Evolutionary conservation across 2,797 vertebrate genomes (phyloP).

Genomic region (Eleutherodactylus coqui): DNA sequence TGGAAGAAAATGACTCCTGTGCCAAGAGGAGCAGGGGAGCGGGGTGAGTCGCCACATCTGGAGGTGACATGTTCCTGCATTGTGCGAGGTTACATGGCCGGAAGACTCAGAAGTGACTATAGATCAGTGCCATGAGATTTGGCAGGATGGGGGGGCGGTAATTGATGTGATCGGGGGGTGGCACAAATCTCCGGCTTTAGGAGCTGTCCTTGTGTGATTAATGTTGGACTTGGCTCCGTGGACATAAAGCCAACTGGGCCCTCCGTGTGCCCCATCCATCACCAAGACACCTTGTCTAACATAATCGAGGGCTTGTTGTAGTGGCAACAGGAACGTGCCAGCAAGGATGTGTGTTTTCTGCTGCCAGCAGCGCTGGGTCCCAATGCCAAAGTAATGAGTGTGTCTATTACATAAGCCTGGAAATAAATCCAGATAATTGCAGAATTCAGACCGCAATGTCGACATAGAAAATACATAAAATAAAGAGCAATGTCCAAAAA

Average conservation of each 20-base stretch:
- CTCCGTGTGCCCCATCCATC: constrained; percentile 15
- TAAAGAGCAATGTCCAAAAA: background rate
- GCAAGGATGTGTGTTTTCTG: background rate
- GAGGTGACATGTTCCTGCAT: constrained; percentile 13
- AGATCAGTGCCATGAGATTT: background rate
- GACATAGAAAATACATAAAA: background rate
- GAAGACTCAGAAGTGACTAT: background rate
- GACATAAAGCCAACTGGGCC: constrained; percentile 29
- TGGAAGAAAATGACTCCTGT: constrained; percentile 23
- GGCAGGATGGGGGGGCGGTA: background rate
- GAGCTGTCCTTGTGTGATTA: constrained; percentile 11
- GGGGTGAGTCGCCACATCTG: background rate
- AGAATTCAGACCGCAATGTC: constrained; percentile 11
- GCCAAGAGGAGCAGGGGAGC: constrained; percentile 11
- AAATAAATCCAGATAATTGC: constrained; percentile 42
- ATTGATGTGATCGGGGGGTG: constrained; percentile 22
- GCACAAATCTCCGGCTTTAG: constrained; percentile 28
- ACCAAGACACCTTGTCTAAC: constrained; percentile 33
- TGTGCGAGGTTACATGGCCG: background rate
- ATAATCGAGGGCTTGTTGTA: constrained; percentile 50
- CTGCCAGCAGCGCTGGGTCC: constrained; percentile 8
- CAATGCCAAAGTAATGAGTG: constrained; percentile 30
- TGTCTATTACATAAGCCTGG: constrained; percentile 47
- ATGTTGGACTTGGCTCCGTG: background rate
- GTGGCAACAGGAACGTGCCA: constrained; percentile 40